Percentiles rank a stretch among this genome's conserved stretches.
Evolutionary conservation across 2,113 vertebrate genomes (phyloP).

Genomic region (Colius striatus): DNA sequence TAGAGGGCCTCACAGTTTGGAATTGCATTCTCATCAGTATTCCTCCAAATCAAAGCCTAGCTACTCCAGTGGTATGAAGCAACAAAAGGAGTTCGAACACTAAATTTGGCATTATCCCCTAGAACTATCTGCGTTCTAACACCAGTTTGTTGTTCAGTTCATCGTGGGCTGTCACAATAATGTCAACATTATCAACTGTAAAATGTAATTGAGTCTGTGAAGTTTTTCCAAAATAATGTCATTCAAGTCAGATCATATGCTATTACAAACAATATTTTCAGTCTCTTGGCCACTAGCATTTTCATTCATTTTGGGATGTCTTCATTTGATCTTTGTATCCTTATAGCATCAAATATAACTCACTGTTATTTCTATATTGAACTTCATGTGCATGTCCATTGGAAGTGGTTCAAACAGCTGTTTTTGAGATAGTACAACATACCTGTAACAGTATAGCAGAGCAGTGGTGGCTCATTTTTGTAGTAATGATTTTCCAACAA

Average conservation of each 20-base stretch:
- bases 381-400: background rate
- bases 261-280: conserved; percentile 1
- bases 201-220: background rate
- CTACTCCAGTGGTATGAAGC: background rate
- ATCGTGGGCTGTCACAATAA: conserved; percentile 34
- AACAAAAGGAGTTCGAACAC: background rate
- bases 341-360: background rate
- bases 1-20: background rate
- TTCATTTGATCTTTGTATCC: background rate
- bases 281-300: background rate
- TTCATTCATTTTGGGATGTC: background rate
- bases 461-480: background rate
- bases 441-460: background rate
- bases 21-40: background rate
- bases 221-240: conserved; percentile 26
- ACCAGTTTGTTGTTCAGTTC: conserved; percentile 28
- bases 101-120: background rate
- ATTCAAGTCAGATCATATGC: conserved; percentile 3
- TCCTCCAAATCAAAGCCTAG: accelerated
- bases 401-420: background rate
- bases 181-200: conserved; percentile 12
- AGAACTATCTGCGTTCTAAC: conserved; percentile 13
- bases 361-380: background rate
- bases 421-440: background rate
- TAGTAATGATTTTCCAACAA: background rate